Base-by-base conservation (phyloP, 2,797 vertebrate species). In the Anguilla anguilla region DNA sequence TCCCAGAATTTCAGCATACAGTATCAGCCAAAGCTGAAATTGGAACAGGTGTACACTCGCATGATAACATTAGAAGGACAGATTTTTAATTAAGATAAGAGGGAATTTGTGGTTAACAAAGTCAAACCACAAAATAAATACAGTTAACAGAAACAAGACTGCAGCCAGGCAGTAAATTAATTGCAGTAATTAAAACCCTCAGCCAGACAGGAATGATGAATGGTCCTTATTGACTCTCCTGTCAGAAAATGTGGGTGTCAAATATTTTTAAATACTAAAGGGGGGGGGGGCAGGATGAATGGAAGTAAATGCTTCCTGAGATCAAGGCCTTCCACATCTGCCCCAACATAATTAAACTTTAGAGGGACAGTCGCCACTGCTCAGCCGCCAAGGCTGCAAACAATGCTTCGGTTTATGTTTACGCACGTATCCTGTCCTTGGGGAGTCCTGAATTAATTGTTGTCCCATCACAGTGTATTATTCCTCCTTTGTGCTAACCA, bases 181-280 rank as follows among this genome's bases (percentile, higher is more conserved):
- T 91, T 92, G 92, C 88, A 84, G 92, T 94, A 95, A 95, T 96
- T 95, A 95, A 95, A 96, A 93, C 90, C 91, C 85, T 88, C 53
- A 86, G 88, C 92, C 91, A 89, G 90, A 92, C 90, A 88, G 85
- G 92, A 94, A 94, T 95, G 92, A 96, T 94, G 92, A 95, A 95
- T 93, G 93, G 91, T 93, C 93, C 91, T 92, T 93, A 94, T 93
- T 94, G 94, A 95, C 90, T 86, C 91, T 84, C 89, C 89, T 90
- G 91, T 94, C 92, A 93, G 92, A 74, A 86, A 25, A 88, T n/a
- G 90, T 89, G 88, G 86, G 87, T 53, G 86, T 89, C 69, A 88
- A 86, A 90, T 91, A 89, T 91, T 91, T 92, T 90, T 91, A 87
- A 90, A 90, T 88, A 89, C 87, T 31, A 84, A 67, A 57, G 86